These are phyloP conservation scores for Diglossa brunneiventris DNA, from an alignment of 2,113 vertebrate genomes.

Conservation along the genomic window DNA sequence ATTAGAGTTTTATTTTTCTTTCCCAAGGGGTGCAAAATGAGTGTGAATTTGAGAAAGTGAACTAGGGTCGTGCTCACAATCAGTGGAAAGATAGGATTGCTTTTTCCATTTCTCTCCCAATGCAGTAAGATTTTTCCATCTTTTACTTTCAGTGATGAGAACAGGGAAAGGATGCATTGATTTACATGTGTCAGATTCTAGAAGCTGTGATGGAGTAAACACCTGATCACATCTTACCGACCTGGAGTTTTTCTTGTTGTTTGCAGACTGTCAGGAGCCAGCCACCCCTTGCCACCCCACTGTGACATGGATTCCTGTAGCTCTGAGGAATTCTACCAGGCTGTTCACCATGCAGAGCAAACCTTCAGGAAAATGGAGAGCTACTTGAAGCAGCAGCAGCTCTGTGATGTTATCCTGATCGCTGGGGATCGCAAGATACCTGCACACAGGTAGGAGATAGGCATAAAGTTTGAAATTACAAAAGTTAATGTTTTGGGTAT, in stretches of 20 bases:
- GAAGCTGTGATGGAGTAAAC: neutral
- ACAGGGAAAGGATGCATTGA: neutral
- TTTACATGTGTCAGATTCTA: neutral
- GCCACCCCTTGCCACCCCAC: conserved; percentile 66
- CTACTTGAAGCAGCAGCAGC: conserved; percentile 81
- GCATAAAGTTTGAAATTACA: neutral
- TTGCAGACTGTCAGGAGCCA: conserved; percentile 66
- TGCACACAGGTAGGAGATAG: conserved; percentile 74
- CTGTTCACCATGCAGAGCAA: conserved; percentile 79
- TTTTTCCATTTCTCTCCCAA: neutral
- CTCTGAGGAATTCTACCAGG: conserved; percentile 82
- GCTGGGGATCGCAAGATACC: conserved; percentile 81
- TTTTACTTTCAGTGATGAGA: neutral
- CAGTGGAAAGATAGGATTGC: neutral
- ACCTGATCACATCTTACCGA: neutral
- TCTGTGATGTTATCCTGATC: conserved; percentile 81
- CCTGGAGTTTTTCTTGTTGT: neutral
- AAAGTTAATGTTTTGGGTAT: neutral
- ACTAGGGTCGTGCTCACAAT: neutral
- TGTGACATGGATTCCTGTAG: conserved; percentile 73
- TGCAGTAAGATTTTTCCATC: neutral
- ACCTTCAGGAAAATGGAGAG: conserved; percentile 83
- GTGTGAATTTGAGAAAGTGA: neutral
- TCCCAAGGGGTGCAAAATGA: neutral
- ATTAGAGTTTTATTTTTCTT: neutral